Base-by-base conservation (phyloP, 2,113 vertebrate genomes). In the Epinephelus moara region DNA sequence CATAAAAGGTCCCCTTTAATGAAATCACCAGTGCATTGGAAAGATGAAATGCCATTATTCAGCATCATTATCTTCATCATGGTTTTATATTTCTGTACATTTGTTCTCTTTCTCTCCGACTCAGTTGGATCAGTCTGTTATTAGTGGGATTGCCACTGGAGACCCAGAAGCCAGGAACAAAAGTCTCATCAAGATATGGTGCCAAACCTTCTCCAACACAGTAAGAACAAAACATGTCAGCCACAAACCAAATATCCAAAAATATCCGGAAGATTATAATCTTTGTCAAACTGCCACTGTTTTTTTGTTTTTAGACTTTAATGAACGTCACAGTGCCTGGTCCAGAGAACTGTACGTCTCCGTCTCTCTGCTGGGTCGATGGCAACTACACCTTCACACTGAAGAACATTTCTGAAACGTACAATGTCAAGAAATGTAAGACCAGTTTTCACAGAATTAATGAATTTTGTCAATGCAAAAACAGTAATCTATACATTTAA, bases 181-280 rank as follows among this genome's bases (percentile, higher is more conserved):
- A 94, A 98, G 96, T 92, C 94, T 99, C 40, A 88, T 99, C 85
- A 96, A 96, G 89, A 77, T 67, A 60, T 99, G 97, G 96, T 99
- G 98, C 72, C 76, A 94, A 82, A 97, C 96, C 2, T 81, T 94
- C 30, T 96, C 90, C 23, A 97, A 94, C 1, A 73, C 93, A 91
- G 98, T 98, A 90, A 94, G 96, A 93, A 75, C 10, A 67, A 45
- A 62, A 17, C 52, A 49, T 30, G 25, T 57, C 25, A 47, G 25
- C 25, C 19, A 10, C 0, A 1, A 19, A 50, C 2, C 4, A 73
- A 27, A 59, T 62, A 37, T 21, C 63, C 19, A n/a, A 6, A 57
- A 11, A 53, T 4, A 40, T 4, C 2, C 2, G 30, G 19, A 19
- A 47, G 5, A 60, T 60, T 15, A 0, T 68, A 25, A 25, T 55